Evolutionary conservation across 2,797 vertebrate genomes (phyloP).

Genomic region (Vultur gryphus): DNA sequence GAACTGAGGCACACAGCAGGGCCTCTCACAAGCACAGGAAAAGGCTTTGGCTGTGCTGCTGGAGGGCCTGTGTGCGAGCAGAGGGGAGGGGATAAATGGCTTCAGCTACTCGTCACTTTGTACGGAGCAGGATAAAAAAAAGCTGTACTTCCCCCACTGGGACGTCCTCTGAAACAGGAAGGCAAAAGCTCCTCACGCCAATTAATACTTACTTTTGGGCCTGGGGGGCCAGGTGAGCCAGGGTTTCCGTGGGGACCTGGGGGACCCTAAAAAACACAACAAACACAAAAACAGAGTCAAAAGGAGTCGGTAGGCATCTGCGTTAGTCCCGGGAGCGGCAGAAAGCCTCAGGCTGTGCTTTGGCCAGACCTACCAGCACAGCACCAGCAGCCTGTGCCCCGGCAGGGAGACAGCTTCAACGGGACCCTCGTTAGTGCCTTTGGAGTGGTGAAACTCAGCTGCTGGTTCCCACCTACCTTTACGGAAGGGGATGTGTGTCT

Average conservation of each 20-base stretch:
- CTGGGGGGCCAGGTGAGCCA: constrained; percentile 83
- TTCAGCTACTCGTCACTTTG: background rate
- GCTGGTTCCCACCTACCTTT: background rate
- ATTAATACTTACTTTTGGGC: constrained; percentile 82
- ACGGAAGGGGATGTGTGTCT: accelerated
- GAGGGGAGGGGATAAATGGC: background rate
- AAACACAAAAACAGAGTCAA: background rate
- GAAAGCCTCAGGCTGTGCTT: background rate
- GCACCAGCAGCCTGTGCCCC: background rate
- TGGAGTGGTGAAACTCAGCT: accelerated
- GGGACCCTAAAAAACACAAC: constrained; percentile 82
- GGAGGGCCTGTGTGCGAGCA: background rate
- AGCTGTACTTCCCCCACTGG: background rate
- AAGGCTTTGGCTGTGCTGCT: background rate
- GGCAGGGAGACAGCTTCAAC: background rate
- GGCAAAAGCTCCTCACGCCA: background rate
- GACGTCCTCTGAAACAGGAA: background rate
- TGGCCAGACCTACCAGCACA: background rate
- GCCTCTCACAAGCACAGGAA: background rate
- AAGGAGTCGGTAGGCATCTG: background rate
- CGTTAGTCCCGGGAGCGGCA: accelerated
- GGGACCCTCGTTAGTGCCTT: background rate
- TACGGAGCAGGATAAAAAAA: background rate
- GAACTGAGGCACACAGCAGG: background rate
- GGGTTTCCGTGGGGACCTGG: constrained; percentile 93